Conservation (phyloP, 92 coral and sea anemone species). For the Muricea muricata region DNA sequence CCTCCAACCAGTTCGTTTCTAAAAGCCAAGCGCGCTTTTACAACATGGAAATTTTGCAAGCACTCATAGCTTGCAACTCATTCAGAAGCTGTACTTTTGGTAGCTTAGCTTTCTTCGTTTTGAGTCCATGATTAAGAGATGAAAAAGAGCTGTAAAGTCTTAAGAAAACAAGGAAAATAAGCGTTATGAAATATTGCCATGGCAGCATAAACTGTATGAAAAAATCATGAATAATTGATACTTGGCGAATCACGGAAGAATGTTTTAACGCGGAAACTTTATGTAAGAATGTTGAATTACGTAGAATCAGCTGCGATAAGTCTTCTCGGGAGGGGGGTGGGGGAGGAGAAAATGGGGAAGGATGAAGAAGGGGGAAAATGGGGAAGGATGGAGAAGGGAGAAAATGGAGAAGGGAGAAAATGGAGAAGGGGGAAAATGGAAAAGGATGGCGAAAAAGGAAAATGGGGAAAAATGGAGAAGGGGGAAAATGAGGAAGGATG, state of each 20-base stretch:
- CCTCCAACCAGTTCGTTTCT: not conserved
- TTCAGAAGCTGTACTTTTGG: not conserved
- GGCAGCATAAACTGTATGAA: not conserved
- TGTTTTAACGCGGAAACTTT: not conserved
- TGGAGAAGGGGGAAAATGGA: too few relatives aligned
- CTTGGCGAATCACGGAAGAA: not conserved
- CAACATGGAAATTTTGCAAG: not conserved
- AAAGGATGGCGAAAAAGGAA: too few relatives aligned
- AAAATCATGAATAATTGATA: constrained; percentile 45
- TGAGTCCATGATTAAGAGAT: constrained; percentile 18
- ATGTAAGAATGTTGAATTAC: not conserved
- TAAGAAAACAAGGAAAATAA: constrained; percentile 2
- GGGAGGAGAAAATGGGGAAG: too few relatives aligned
- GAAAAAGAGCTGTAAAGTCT: not conserved
- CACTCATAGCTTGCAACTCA: not conserved
- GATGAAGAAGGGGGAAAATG: too few relatives aligned
- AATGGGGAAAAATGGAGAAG: too few relatives aligned
- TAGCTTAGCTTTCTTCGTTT: not conserved
- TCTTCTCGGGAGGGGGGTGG: too few relatives aligned
- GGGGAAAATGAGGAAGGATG: too few relatives aligned
- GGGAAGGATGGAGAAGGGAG: too few relatives aligned
- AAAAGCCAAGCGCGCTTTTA: not conserved
- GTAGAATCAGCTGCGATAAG: too few relatives aligned
- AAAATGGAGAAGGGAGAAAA: too few relatives aligned
- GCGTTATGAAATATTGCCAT: constrained; percentile 36